These are phyloP conservation scores for Hyaena hyaena DNA, from an alignment of 2,113 vertebrate genomes.

Conservation along the genomic window DNA sequence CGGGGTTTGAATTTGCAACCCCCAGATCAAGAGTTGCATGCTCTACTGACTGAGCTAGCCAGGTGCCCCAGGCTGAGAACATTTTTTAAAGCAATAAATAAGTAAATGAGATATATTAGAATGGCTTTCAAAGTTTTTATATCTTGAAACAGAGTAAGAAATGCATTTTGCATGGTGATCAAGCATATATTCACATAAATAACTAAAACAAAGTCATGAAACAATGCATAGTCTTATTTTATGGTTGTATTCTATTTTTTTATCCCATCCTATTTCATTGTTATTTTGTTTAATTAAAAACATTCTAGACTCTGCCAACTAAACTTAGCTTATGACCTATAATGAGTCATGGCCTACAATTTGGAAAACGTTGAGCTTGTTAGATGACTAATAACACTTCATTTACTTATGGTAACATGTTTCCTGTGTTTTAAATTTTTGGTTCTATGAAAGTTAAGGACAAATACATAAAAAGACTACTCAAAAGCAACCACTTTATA, in stretches of 20 bases:
- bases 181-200: neutral
- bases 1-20: too few species aligned
- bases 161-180: neutral
- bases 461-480: neutral
- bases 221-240: neutral
- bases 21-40: too few species aligned
- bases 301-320: neutral
- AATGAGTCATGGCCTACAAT: neutral
- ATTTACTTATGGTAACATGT: neutral
- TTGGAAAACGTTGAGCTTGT: neutral
- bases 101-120: neutral
- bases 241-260: neutral
- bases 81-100: slow-evolving; percentile 53
- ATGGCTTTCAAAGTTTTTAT: neutral
- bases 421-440: neutral
- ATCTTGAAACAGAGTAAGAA: neutral
- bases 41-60: too few species aligned
- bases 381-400: neutral
- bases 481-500: neutral
- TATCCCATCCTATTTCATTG: neutral
- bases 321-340: neutral
- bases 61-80: neutral
- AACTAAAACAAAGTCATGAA: neutral
- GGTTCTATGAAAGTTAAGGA: neutral
- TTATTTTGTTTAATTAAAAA: slow-evolving; percentile 9